These are phyloP conservation scores for Drosophila limbata DNA, from an alignment of 2,888 invertebrate species.

Conservation along the genomic window DNA sequence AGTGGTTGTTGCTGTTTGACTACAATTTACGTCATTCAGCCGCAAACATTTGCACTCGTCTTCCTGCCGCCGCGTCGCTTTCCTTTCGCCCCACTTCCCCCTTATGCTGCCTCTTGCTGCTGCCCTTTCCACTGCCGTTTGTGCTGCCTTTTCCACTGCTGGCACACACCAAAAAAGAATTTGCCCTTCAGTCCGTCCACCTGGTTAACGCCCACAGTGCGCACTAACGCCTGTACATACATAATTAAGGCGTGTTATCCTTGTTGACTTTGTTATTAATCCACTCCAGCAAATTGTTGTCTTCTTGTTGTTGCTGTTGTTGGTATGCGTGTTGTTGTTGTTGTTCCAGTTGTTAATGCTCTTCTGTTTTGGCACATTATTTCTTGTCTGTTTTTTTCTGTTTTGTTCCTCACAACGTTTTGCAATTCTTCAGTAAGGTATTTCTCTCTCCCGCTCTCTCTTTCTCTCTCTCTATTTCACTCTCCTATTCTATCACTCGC, in stretches of 20 bases:
- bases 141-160: background rate
- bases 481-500: background rate
- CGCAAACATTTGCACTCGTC: slow-evolving; percentile 52
- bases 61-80: slow-evolving; percentile 14
- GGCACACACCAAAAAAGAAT: slow-evolving; percentile 25
- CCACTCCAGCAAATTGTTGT: slow-evolving; percentile 66
- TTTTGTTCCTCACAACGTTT: slow-evolving; percentile 14
- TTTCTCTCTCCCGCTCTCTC: background rate
- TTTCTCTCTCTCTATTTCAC: background rate
- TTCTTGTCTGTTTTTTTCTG: slow-evolving; percentile 28
- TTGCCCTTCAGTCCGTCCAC: slow-evolving; percentile 40
- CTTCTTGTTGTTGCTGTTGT: slow-evolving; percentile 12
- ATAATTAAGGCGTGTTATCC: slow-evolving; percentile 75
- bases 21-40: slow-evolving; percentile 68
- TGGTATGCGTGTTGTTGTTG: slow-evolving; percentile 30
- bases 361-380: slow-evolving; percentile 22
- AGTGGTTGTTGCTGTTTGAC: slow-evolving; percentile 49
- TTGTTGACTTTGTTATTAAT: slow-evolving; percentile 76
- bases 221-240: slow-evolving; percentile 71
- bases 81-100: background rate
- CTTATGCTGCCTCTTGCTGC: background rate
- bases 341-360: slow-evolving; percentile 15
- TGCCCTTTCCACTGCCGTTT: background rate
- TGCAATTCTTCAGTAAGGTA: slow-evolving; percentile 30
- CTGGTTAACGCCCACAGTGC: slow-evolving; percentile 38